Evolutionary conservation across 1,140 invertebrate species (phyloP).

Genomic region (Coelopa frigida): DNA sequence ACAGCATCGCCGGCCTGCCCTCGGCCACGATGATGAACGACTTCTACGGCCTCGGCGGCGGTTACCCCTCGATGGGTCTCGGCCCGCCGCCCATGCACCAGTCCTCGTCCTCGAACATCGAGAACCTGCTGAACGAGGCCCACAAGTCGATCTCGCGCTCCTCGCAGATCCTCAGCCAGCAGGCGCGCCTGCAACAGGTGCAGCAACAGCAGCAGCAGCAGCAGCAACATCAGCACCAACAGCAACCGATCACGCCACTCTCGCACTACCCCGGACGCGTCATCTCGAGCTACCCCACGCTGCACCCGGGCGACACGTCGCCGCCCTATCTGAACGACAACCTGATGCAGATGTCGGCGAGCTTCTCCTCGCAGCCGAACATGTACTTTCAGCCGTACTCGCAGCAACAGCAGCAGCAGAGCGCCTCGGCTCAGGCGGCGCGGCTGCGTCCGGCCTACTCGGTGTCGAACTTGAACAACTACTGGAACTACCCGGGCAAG

Average conservation of each 20-base stretch:
- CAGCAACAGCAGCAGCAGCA: too few relatives aligned
- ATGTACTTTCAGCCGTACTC: slow-evolving; percentile 39
- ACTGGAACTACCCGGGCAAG: slow-evolving; percentile 25
- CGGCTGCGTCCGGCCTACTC: slow-evolving; percentile 37
- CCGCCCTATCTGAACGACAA: slow-evolving; percentile 42
- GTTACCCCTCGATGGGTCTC: slow-evolving; percentile 7
- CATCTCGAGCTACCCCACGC: slow-evolving; percentile 39
- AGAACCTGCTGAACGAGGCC: slow-evolving; percentile 42
- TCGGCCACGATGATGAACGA: slow-evolving; percentile 43
- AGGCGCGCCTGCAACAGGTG: slow-evolving; percentile 33
- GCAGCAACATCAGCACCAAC: slow-evolving; percentile 1
- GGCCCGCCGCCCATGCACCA: slow-evolving; percentile 33
- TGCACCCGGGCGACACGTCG: slow-evolving; percentile 36
- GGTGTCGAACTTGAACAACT: slow-evolving; percentile 31
- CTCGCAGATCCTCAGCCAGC: slow-evolving; percentile 40
- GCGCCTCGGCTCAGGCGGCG: slow-evolving; percentile 11
- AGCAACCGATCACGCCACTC: slow-evolving; percentile 21
- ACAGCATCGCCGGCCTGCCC: slow-evolving; percentile 42
- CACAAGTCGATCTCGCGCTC: slow-evolving; percentile 44
- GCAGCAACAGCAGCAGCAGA: slow-evolving; percentile 20
- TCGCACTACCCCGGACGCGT: slow-evolving; percentile 25
- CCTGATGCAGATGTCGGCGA: slow-evolving; percentile 41
- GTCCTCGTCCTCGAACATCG: slow-evolving; percentile 39
- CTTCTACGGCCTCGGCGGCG: slow-evolving; percentile 27
- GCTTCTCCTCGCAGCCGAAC: slow-evolving; percentile 43